Conservation (phyloP, 2,113 vertebrate genomes). For the Narcine bancroftii region DNA sequence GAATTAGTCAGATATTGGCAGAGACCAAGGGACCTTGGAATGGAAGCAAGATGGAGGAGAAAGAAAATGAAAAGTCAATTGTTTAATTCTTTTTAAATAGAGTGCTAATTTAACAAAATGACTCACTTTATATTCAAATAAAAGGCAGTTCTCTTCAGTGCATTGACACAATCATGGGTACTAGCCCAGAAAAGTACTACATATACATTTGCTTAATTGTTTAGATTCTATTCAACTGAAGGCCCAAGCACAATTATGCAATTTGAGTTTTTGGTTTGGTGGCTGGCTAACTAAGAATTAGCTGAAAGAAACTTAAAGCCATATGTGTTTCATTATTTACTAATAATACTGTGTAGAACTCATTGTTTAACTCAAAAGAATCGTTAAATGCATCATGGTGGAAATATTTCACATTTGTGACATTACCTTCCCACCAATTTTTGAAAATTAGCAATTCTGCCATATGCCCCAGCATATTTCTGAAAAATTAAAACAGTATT, state of each 20-base stretch:
- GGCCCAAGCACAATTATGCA: not conserved
- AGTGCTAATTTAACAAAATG: constrained; percentile 23
- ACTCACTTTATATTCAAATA: not conserved
- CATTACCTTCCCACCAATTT: not conserved
- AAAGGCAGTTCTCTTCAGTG: not conserved
- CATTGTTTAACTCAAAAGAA: not conserved
- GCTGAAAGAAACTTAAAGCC: not conserved
- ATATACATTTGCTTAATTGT: not conserved
- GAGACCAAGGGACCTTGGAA: not conserved
- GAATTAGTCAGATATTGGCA: not conserved
- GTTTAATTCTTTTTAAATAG: not conserved
- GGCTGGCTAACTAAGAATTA: not conserved
- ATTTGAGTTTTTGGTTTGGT: constrained; percentile 4
- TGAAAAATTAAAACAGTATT: too few relatives aligned
- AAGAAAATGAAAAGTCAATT: constrained; percentile 1
- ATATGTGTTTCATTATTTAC: not conserved
- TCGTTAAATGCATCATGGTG: not conserved
- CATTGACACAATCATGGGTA: not conserved
- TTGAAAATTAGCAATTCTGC: too few relatives aligned
- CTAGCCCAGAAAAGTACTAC: not conserved
- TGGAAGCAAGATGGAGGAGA: not conserved
- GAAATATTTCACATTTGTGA: not conserved
- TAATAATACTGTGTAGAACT: not conserved
- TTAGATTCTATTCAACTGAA: not conserved
- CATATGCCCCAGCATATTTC: not conserved